Percentiles rank a stretch among this genome's conserved stretches.
phyloP scores from a whole-genome alignment of 2,888 invertebrate species.

The Cremastinae sp. region DNA sequence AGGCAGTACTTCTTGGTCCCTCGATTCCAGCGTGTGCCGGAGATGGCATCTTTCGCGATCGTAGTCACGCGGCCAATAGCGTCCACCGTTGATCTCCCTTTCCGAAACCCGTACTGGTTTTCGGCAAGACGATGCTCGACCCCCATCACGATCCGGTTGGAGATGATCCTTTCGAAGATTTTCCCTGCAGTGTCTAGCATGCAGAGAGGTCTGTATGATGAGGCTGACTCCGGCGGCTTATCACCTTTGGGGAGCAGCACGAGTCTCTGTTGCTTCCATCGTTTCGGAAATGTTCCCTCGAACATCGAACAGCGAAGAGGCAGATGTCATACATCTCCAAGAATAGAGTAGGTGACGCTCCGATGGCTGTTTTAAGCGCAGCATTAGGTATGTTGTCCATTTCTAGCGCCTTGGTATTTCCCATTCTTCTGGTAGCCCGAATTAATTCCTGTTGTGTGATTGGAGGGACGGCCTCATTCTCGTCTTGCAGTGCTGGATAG shows the following conservation, averaged over 20 bases:
- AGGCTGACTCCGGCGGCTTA: slow-evolving; percentile 10
- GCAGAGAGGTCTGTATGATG: slow-evolving; percentile 21
- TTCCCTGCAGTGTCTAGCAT: slow-evolving; percentile 44
- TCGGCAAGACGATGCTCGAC: slow-evolving; percentile 43
- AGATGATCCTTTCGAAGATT: slow-evolving; percentile 40
- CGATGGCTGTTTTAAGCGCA: slow-evolving; percentile 54
- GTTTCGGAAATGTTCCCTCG: slow-evolving; percentile 44
- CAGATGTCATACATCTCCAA: slow-evolving; percentile 16
- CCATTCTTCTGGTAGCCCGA: slow-evolving; percentile 20
- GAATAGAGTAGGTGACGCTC: slow-evolving; percentile 50
- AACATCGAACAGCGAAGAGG: too few relatives aligned
- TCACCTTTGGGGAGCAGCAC: slow-evolving; percentile 49
- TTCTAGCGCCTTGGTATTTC: slow-evolving; percentile 40
- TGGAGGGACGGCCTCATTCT: slow-evolving; percentile 9
- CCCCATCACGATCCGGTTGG: slow-evolving; percentile 14
- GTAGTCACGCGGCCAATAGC: slow-evolving; percentile 47
- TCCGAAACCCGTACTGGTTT: slow-evolving; percentile 58
- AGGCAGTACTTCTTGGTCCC: slow-evolving; percentile 42
- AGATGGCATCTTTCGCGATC: slow-evolving; percentile 44
- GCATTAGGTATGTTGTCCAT: slow-evolving; percentile 39
- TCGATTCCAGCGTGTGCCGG: slow-evolving; percentile 51
- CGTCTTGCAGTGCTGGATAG: too few relatives aligned
- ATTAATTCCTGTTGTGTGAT: slow-evolving; percentile 30
- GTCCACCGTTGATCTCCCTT: slow-evolving; percentile 53
- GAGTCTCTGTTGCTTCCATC: slow-evolving; percentile 10